These are phyloP conservation scores for Poecilia wingei DNA, from an alignment of 2,797 vertebrate genomes.

Conservation along the genomic window DNA sequence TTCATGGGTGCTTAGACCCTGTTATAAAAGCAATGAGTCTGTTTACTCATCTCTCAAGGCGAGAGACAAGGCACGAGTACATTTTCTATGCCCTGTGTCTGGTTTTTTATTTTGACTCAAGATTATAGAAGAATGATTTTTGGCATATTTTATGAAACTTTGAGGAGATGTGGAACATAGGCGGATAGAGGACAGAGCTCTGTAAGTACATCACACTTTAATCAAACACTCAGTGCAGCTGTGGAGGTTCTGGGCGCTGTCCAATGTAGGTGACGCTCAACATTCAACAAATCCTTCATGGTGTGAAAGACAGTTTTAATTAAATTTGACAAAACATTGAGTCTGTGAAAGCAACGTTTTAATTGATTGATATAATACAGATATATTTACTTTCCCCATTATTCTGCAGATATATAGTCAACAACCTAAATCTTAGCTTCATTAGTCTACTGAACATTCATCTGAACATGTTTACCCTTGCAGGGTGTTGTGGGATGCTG, in stretches of 20 bases:
- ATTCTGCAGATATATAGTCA: too few species aligned
- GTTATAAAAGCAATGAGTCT: conserved; percentile 10
- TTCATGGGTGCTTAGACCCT: conserved; percentile 22
- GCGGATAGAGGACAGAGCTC: neutral
- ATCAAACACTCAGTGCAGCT: neutral
- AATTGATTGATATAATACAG: too few species aligned
- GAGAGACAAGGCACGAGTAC: neutral
- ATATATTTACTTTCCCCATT: too few species aligned
- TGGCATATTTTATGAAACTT: neutral
- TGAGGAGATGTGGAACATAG: neutral
- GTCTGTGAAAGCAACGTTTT: neutral
- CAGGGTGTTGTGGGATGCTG: too few species aligned
- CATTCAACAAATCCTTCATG: neutral
- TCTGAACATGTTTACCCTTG: too few species aligned
- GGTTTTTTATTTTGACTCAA: neutral
- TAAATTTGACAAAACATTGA: neutral
- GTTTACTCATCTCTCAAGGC: neutral
- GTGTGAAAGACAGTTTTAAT: neutral
- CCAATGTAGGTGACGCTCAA: neutral
- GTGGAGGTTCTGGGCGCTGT: neutral
- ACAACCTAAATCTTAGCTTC: too few species aligned
- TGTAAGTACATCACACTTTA: neutral
- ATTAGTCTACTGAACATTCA: too few species aligned
- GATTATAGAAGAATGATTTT: neutral
- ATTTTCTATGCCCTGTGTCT: neutral